phyloP scores from a whole-genome alignment of 2,113 vertebrate species.

The Isurus oxyrinchus region DNA sequence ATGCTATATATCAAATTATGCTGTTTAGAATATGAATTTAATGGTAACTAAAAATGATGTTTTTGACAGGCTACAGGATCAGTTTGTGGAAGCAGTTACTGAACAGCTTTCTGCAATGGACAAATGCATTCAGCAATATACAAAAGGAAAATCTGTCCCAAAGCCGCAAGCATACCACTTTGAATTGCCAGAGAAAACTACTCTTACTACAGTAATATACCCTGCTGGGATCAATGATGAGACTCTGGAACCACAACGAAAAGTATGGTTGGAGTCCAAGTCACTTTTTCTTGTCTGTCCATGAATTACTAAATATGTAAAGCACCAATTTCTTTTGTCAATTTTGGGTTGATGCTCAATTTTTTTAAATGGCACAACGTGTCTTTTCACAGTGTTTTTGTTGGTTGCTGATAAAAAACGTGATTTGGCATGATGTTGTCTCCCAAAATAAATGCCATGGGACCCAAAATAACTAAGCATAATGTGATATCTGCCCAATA shows the following conservation, averaged over 20 bases:
- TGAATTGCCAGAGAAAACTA: constrained; percentile 66
- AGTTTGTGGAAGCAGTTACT: constrained; percentile 67
- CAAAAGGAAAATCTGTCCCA: constrained; percentile 69
- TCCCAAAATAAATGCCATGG: neutral
- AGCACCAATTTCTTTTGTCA: neutral
- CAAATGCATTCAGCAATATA: constrained; percentile 67
- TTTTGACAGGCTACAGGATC: constrained; percentile 62
- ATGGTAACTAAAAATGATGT: neutral
- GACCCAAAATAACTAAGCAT: neutral
- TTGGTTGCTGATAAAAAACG: neutral
- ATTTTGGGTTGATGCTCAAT: neutral
- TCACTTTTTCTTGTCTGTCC: constrained; percentile 13
- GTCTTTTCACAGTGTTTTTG: neutral
- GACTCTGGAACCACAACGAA: constrained; percentile 69
- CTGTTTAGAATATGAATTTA: neutral
- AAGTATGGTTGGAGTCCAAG: constrained; percentile 53
- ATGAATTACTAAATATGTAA: neutral
- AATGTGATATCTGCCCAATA: neutral
- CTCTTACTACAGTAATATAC: constrained; percentile 72
- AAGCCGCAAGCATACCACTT: constrained; percentile 85
- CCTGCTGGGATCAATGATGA: constrained; percentile 75
- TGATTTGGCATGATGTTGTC: neutral
- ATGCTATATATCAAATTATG: neutral
- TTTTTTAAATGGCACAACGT: neutral
- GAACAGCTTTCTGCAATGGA: constrained; percentile 82